A percentile compares a stretch with the other conserved stretches of the same genome.
These are phyloP conservation scores for Philotrypesis tridentata DNA, from an alignment of 1,140 invertebrate genomes.

Conservation along the genomic window DNA sequence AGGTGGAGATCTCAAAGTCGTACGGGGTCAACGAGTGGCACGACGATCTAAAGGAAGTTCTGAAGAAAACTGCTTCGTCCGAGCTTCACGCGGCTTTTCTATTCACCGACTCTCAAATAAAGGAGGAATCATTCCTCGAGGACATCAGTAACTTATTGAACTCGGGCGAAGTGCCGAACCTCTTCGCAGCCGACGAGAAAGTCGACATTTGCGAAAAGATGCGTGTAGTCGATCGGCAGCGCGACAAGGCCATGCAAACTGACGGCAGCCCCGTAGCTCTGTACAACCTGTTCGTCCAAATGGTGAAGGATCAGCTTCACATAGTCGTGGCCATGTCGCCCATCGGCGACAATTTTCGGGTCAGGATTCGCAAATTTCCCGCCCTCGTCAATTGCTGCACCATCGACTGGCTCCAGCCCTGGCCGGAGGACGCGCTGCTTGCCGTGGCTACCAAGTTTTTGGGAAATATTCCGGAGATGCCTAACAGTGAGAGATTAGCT, in stretches of 20 bases:
- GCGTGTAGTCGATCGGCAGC: slow-evolving; percentile 90
- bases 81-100: slow-evolving; percentile 93
- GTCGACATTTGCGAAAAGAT: slow-evolving; percentile 96
- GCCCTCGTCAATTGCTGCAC: slow-evolving; percentile 96
- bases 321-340: slow-evolving; percentile 95
- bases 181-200: slow-evolving; percentile 92
- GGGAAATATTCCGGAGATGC: slow-evolving; percentile 83
- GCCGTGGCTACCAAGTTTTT: slow-evolving; percentile 93
- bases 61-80: slow-evolving; percentile 86
- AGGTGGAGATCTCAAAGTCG: slow-evolving; percentile 92
- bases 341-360: slow-evolving; percentile 88
- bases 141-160: slow-evolving; percentile 96
- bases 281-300: slow-evolving; percentile 93
- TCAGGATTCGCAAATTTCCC: slow-evolving; percentile 92
- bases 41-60: slow-evolving; percentile 89
- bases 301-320: slow-evolving; percentile 93
- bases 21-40: slow-evolving; percentile 92
- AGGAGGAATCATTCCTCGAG: slow-evolving; percentile 94
- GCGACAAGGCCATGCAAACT: slow-evolving; percentile 92
- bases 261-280: slow-evolving; percentile 91
- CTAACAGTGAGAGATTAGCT: slow-evolving; percentile 79
- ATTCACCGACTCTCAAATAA: slow-evolving; percentile 93
- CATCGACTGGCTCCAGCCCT: slow-evolving; percentile 97
- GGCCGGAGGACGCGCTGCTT: slow-evolving; percentile 96
- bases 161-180: slow-evolving; percentile 94